phyloP scores from a whole-genome alignment of 1,140 invertebrate genomes.

The Drosophila suzukii region DNA sequence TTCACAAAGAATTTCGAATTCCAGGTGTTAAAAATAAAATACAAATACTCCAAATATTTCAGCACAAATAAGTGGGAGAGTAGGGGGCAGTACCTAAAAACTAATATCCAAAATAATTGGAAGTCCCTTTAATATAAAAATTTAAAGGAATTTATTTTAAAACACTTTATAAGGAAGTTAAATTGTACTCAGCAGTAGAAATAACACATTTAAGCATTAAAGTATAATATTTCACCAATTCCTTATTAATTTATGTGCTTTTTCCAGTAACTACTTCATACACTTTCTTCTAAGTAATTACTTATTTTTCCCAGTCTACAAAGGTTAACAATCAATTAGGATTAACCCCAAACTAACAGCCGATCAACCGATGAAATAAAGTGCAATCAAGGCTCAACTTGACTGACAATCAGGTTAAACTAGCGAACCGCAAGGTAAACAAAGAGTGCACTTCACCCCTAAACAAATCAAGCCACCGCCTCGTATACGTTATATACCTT shows the following conservation, averaged over 20 bases:
- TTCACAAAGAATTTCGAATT: slow-evolving; percentile 16
- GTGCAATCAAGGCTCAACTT: slow-evolving; percentile 6
- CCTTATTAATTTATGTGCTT: too few relatives aligned
- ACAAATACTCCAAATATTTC: slow-evolving; percentile 10
- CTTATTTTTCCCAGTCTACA: not conserved
- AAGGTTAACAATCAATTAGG: not conserved
- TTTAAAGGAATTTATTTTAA: too few relatives aligned
- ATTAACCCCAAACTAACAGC: not conserved
- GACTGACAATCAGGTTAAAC: slow-evolving; percentile 16
- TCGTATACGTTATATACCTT: slow-evolving; percentile 22
- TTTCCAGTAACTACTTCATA: too few relatives aligned
- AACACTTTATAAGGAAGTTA: too few relatives aligned
- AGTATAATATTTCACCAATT: too few relatives aligned
- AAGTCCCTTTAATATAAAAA: too few relatives aligned
- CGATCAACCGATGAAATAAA: slow-evolving; percentile 6
- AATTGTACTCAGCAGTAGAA: too few relatives aligned
- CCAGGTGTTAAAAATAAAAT: slow-evolving; percentile 20
- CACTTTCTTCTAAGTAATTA: too few relatives aligned
- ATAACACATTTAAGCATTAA: too few relatives aligned
- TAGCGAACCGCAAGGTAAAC: not conserved
- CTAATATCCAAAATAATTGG: too few relatives aligned
- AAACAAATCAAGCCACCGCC: slow-evolving; percentile 15
- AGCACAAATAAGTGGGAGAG: not conserved
- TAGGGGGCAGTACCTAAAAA: not conserved
- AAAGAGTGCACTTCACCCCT: slow-evolving; percentile 12